phyloP scores from a whole-genome alignment of 2,888 invertebrate genomes.

The Synanthedon formicaeformis region DNA sequence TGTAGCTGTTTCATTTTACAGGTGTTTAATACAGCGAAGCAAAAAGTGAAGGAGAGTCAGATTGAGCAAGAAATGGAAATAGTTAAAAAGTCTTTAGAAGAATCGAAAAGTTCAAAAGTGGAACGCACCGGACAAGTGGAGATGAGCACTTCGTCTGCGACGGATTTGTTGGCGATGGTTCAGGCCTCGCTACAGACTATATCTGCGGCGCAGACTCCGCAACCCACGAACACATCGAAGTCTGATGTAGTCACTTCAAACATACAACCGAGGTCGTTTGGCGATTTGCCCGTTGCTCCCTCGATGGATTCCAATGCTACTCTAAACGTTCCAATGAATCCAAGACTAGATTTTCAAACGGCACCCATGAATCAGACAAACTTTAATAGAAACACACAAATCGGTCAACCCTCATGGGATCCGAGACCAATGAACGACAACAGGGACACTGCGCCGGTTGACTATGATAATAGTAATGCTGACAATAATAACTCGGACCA shows the following conservation, averaged over 20 bases:
- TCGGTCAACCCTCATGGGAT: not conserved
- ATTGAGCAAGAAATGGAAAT: constrained; percentile 71
- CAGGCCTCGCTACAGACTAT: constrained; percentile 47
- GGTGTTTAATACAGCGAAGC: constrained; percentile 80
- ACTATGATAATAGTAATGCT: not conserved
- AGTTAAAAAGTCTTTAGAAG: constrained; percentile 55
- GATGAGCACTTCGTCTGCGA: constrained; percentile 38
- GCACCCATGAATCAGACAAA: constrained; percentile 2
- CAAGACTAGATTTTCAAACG: not conserved
- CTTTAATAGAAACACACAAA: constrained; percentile 1
- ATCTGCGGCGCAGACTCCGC: constrained; percentile 10
- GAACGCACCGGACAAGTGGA: constrained; percentile 12
- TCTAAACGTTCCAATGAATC: not conserved
- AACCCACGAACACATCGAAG: constrained; percentile 7
- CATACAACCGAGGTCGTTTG: constrained; percentile 47
- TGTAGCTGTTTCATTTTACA: constrained; percentile 14
- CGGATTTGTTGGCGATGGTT: constrained; percentile 47
- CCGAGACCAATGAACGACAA: not conserved
- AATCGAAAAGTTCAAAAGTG: constrained; percentile 21
- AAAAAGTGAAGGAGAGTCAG: constrained; percentile 76
- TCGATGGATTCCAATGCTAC: not conserved
- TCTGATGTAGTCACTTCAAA: constrained; percentile 29
- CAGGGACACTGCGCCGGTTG: not conserved
- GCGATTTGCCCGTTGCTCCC: constrained; percentile 27
- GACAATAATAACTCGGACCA: too few relatives aligned